phyloP scores from a whole-genome alignment of 2,888 invertebrate genomes.

The Drosophila ezoana region DNA sequence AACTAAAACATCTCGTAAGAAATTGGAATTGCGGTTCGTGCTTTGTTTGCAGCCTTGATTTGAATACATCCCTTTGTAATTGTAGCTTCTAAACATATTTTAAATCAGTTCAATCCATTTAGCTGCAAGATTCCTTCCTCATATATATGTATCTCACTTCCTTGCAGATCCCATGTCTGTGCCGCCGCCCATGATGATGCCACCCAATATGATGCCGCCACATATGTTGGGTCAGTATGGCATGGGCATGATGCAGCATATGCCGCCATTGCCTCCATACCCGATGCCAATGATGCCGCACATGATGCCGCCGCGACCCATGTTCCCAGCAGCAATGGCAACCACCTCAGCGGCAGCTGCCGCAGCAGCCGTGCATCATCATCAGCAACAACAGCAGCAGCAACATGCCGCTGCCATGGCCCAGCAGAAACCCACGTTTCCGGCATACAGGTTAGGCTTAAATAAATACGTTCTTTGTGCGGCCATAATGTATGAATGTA shows the following conservation, averaged over 20 bases:
- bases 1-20: too few species aligned
- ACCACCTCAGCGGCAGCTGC: slow-evolving; percentile 87
- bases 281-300: slow-evolving; percentile 89
- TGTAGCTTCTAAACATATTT: too few species aligned
- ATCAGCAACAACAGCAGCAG: slow-evolving; percentile 35
- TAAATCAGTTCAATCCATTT: too few species aligned
- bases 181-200: slow-evolving; percentile 87
- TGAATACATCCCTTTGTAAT: too few species aligned
- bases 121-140: too few species aligned
- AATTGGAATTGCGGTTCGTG: too few species aligned
- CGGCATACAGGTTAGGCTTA: slow-evolving; percentile 89
- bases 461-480: too few species aligned
- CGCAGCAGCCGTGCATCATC: slow-evolving; percentile 68
- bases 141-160: background rate
- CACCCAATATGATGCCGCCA: slow-evolving; percentile 87
- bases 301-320: slow-evolving; percentile 88
- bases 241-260: slow-evolving; percentile 89
- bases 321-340: slow-evolving; percentile 91
- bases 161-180: slow-evolving; percentile 80
- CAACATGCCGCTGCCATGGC: slow-evolving; percentile 83
- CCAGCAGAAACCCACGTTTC: slow-evolving; percentile 91
- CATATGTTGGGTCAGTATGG: slow-evolving; percentile 87
- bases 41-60: too few species aligned
- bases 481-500: background rate
- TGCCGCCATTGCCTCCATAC: slow-evolving; percentile 90